Evolutionary conservation across 1,140 invertebrate species (phyloP).

Genomic region (Gryllus bimaculatus): DNA sequence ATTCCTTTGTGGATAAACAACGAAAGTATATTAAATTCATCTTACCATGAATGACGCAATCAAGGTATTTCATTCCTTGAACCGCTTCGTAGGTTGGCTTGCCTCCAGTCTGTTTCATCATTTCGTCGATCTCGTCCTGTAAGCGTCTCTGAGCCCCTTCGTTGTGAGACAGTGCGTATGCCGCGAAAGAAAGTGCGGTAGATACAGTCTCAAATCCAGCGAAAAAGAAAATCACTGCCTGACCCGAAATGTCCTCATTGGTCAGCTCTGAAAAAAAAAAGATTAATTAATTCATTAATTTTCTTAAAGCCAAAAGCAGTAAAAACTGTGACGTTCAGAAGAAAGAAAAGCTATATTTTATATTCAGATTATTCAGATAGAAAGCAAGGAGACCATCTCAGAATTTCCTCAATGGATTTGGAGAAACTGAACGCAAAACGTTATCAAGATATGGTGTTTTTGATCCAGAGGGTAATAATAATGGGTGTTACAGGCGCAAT

Average conservation of each 20-base stretch:
- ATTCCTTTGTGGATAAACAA: too few species aligned
- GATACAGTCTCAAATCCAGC: slow-evolving; percentile 42
- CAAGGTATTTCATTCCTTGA: slow-evolving; percentile 10
- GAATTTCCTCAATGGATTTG: too few species aligned
- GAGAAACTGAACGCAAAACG: too few species aligned
- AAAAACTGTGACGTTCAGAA: too few species aligned
- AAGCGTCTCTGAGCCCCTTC: slow-evolving; percentile 38
- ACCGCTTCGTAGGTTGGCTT: background rate
- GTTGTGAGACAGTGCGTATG: slow-evolving; percentile 35
- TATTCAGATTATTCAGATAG: too few species aligned
- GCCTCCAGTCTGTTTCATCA: slow-evolving; percentile 14
- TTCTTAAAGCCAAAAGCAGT: too few species aligned
- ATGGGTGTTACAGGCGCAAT: too few species aligned
- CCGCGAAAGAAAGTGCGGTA: slow-evolving; percentile 31
- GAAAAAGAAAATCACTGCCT: slow-evolving; percentile 29
- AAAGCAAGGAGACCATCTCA: too few species aligned
- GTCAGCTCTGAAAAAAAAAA: slow-evolving; percentile 13
- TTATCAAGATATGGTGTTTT: too few species aligned
- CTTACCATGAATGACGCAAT: slow-evolving; percentile 8
- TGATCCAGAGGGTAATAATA: too few species aligned
- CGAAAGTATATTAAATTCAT: too few species aligned
- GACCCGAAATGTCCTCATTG: slow-evolving; percentile 21
- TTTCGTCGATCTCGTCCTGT: slow-evolving; percentile 33
- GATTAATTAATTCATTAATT: background rate
- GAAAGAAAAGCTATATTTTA: too few species aligned